Evolutionary conservation across 2,113 vertebrate species (phyloP).

Genomic region (Gymnocephalus cernua): DNA sequence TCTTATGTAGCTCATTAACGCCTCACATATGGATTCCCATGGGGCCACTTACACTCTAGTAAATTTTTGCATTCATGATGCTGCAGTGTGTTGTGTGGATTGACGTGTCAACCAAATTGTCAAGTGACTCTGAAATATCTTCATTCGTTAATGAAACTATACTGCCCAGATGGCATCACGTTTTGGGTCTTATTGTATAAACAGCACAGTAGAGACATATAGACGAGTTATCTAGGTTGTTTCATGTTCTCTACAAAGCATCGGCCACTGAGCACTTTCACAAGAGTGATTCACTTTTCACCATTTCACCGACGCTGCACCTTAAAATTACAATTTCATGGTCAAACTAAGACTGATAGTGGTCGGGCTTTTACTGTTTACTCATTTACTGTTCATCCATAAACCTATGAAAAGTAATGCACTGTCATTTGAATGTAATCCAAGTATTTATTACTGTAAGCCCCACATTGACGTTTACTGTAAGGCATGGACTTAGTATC

Average conservation of each 20-base stretch:
- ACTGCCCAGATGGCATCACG: neutral
- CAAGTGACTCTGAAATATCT: neutral
- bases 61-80: conserved; percentile 17
- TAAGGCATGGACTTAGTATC: too few relatives aligned
- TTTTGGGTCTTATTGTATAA: neutral
- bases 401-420: too few relatives aligned
- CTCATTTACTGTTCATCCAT: too few relatives aligned
- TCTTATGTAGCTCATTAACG: conserved; percentile 8
- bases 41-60: neutral
- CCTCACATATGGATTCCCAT: neutral
- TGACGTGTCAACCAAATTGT: neutral
- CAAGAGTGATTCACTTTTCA: neutral
- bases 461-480: too few relatives aligned
- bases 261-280: neutral
- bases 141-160: neutral
- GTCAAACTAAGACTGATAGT: neutral
- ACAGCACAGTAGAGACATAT: neutral
- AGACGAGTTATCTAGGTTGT: neutral
- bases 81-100: neutral
- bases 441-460: too few relatives aligned
- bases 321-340: neutral
- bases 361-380: too few relatives aligned
- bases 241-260: neutral
- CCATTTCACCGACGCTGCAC: neutral
- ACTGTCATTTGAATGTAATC: too few relatives aligned